These are phyloP conservation scores for Champsocephalus esox DNA, from an alignment of 2,797 vertebrate genomes.

Conservation along the genomic window DNA sequence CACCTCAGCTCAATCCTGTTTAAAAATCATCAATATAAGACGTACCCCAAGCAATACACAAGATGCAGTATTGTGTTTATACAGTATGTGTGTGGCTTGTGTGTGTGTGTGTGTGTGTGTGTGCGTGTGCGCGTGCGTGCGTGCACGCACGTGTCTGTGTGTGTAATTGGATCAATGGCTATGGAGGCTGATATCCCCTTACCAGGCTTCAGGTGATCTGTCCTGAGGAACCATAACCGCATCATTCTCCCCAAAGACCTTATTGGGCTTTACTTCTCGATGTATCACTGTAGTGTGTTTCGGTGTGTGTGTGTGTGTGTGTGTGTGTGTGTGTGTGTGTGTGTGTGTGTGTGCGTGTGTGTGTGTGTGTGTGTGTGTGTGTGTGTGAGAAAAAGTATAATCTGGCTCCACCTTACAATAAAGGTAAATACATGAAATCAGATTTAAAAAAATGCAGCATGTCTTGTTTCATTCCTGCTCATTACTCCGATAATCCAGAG, in stretches of 20 bases:
- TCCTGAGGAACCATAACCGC: too few species aligned
- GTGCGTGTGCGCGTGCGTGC: slow-evolving; percentile 8
- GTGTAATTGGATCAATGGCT: too few species aligned
- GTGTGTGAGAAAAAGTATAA: neutral
- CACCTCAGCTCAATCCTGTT: slow-evolving; percentile 48
- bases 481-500: slow-evolving; percentile 41
- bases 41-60: slow-evolving; percentile 12
- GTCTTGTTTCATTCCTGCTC: slow-evolving; percentile 24
- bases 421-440: slow-evolving; percentile 1
- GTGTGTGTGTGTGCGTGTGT: neutral
- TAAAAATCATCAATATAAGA: slow-evolving; percentile 55
- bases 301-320: neutral
- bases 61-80: slow-evolving; percentile 9
- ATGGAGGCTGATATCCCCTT: too few species aligned
- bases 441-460: slow-evolving; percentile 19
- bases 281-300: neutral
- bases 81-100: slow-evolving; percentile 2
- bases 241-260: too few species aligned
- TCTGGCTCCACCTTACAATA: neutral
- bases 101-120: slow-evolving; percentile 6
- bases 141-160: neutral
- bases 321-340: neutral
- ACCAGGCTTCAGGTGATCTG: too few species aligned
- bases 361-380: neutral
- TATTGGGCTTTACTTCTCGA: too few species aligned